phyloP scores from a whole-genome alignment of 2,888 invertebrate species.

The Xanthia icteritia region DNA sequence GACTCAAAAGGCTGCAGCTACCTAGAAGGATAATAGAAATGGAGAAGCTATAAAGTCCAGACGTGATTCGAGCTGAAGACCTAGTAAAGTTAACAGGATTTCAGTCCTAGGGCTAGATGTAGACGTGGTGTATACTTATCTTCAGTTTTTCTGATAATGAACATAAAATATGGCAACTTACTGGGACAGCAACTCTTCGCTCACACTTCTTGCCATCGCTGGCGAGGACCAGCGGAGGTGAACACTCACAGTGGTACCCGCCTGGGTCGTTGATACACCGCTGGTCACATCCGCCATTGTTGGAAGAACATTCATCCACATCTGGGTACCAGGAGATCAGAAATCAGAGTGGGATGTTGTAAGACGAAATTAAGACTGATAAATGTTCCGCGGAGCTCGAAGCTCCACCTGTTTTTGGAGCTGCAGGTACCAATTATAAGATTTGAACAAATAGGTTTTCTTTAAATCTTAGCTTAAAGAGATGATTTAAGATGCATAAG shows the following conservation, averaged over 20 bases:
- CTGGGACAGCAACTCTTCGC: constrained; percentile 77
- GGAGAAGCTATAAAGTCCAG: too few relatives aligned
- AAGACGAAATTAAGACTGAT: background rate
- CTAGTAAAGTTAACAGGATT: background rate
- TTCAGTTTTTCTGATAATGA: background rate
- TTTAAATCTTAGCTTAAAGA: background rate
- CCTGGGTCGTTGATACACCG: constrained; percentile 91
- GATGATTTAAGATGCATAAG: too few relatives aligned
- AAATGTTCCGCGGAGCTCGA: background rate
- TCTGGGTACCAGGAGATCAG: constrained; percentile 78
- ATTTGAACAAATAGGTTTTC: background rate
- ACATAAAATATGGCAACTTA: constrained; percentile 60
- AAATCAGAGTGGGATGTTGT: background rate
- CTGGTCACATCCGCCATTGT: constrained; percentile 92
- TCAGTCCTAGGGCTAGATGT: background rate
- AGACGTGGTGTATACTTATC: background rate
- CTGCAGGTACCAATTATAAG: background rate
- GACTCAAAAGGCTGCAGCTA: background rate
- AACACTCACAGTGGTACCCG: constrained; percentile 91
- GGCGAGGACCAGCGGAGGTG: constrained; percentile 87
- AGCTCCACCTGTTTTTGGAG: too few relatives aligned
- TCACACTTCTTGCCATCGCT: constrained; percentile 91
- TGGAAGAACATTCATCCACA: constrained; percentile 89
- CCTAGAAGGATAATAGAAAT: background rate
- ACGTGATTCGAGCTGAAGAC: background rate